Base-by-base conservation (phyloP, 2,888 invertebrate genomes). In the Miltochrista miniata region DNA sequence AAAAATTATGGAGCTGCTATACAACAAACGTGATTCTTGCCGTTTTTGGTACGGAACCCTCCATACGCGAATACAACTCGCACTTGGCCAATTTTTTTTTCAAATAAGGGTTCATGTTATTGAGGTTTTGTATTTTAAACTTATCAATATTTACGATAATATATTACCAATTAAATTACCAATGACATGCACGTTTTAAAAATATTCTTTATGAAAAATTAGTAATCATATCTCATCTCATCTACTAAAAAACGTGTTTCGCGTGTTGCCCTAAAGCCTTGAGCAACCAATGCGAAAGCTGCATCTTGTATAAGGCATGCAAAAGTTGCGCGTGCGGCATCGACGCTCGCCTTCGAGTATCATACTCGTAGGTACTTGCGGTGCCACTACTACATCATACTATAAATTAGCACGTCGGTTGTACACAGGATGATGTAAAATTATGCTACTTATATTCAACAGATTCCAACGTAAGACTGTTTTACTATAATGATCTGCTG, bases 241-340 rank as follows among this genome's bases (percentile, higher is more conserved):
- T 42, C 14, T 36, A n/a, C 36, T 15, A 10, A 11, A 29, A 44
- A 44, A 44, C 29, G 12, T 24, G 18, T 24, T 24, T 24, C 5
- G 18, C 18, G 18, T 29, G 35, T 13, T 24, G 35, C 13, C 7
- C 43, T 12, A 10, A 9, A 45, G 30, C 45, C 37, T 36, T 37
- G 35, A 29, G 35, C 45, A 15, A 44, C 37, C 43, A 49, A 38
- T 44, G 38, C 29, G 34, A 39, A 29, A 29, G 42, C 53, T 48
- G 50, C 36, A 51, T 48, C 51, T 58, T 41, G 43, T 38, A 50
- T 43, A 48, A 61, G 5, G 48, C 54, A 50, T 53, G 45, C 45
- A 52, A 54, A 57, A 48, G 37, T 39, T 55, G 59, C 61, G 53
- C 48, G 50, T 31, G 57, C 58, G 54, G 48, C 64, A 51, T 51